Evolutionary conservation across 1,140 invertebrate genomes (phyloP).

Genomic region (Neodiprion virginianus): DNA sequence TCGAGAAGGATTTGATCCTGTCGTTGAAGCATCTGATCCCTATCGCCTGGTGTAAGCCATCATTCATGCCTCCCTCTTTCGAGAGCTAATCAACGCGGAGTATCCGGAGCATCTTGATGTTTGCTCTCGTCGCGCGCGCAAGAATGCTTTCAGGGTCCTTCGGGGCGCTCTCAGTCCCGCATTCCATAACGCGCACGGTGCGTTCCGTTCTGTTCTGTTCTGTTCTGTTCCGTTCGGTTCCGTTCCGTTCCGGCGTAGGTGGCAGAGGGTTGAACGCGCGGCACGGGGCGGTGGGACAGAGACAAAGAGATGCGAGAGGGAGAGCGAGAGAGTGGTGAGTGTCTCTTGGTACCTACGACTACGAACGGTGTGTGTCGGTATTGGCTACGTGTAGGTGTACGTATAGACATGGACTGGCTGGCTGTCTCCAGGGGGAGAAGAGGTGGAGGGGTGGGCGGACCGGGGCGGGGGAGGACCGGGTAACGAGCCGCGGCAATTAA

Average conservation of each 20-base stretch:
- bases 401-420: background rate
- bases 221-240: background rate
- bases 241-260: background rate
- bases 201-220: background rate
- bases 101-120: conserved; percentile 41
- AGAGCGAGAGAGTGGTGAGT: too few relatives aligned
- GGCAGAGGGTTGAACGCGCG: too few relatives aligned
- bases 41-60: too few relatives aligned
- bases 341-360: too few relatives aligned
- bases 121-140: conserved; percentile 46
- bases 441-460: background rate
- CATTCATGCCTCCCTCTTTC: too few relatives aligned
- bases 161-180: background rate
- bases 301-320: too few relatives aligned
- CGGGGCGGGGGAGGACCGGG: conserved; percentile 37
- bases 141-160: conserved; percentile 27
- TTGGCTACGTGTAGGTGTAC: background rate
- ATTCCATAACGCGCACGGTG: background rate
- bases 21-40: too few relatives aligned
- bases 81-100: conserved; percentile 35
- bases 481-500: conserved; percentile 64
- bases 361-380: background rate
- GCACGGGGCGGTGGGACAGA: too few relatives aligned
- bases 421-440: conserved; percentile 10
- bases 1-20: too few relatives aligned